Base-by-base conservation (phyloP, 2,888 invertebrate genomes). In the Orgyia antiqua region DNA sequence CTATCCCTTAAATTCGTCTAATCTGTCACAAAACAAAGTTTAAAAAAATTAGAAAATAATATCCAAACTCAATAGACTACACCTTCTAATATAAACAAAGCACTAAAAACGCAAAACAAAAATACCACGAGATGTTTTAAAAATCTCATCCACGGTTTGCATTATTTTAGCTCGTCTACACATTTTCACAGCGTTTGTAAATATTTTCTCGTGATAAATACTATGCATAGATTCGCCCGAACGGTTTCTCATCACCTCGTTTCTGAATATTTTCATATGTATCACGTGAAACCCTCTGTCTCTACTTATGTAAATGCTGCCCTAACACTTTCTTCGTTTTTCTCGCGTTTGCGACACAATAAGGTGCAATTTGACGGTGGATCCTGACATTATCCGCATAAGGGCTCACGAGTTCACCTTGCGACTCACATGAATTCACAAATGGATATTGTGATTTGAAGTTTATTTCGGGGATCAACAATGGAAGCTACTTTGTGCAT, bases 251-350 rank as follows among this genome's bases (percentile, higher is more conserved):
- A 78, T 80, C 82, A 77, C 78, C 74, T 78, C 72, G 71, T 62
- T 64, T 74, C 80, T 82, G 82, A 83, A 84, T 84, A 84, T 83
- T 76, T 83, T 78, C 64, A 65, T 69, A 73, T 68, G 67, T 68
- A 76, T 70, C 62, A 57, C 54, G 56, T 51, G 62, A 68, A 68
- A 74, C 82, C 77, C 75, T 83, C 80, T 83, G 83, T 78, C 82
- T 78, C 83, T 73, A 82, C 76, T 84, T 84, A 84, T 86, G 84
- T 80, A 80, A 86, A 86, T 84, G 58, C 52, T 68, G 70, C 70
- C 74, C 80, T 72, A 78, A 86, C 83, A 84, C 80, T 84, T 80
- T 77, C 71, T 58, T 51, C 78, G 75, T 79, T 80, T 86, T 84
- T 82, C 76, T 74, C 79, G 68, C 76, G 68, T 82, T 82, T 82